Percentiles rank a stretch among this genome's conserved stretches.
phyloP scores from a whole-genome alignment of 1,140 invertebrate genomes.

The Branchinecta lynchi region DNA sequence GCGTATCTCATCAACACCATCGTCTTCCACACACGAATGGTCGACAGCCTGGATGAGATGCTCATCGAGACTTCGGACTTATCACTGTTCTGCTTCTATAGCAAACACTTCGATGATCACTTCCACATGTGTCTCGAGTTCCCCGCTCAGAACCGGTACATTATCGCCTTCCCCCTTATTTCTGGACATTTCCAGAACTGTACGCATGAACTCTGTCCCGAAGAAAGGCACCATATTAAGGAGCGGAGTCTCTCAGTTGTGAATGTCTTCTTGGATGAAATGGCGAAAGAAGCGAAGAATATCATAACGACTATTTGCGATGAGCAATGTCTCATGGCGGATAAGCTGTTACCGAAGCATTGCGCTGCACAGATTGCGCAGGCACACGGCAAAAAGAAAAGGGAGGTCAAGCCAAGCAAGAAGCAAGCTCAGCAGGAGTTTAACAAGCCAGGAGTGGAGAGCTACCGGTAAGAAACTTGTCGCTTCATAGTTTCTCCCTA shows the following conservation, averaged over 20 bases:
- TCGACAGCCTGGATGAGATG: slow-evolving; percentile 95
- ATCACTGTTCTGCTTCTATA: slow-evolving; percentile 93
- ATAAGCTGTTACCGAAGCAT: slow-evolving; percentile 85
- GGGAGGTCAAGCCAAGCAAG: slow-evolving; percentile 57
- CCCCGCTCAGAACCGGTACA: slow-evolving; percentile 91
- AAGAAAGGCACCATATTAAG: slow-evolving; percentile 91
- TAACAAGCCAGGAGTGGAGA: slow-evolving; percentile 79
- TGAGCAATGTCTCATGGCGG: slow-evolving; percentile 84
- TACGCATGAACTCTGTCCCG: slow-evolving; percentile 94
- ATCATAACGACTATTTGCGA: slow-evolving; percentile 97
- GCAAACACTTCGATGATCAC: slow-evolving; percentile 90
- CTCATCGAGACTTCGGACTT: slow-evolving; percentile 91
- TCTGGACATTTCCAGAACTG: slow-evolving; percentile 96
- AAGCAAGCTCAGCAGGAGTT: slow-evolving; percentile 70
- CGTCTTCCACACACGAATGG: slow-evolving; percentile 94
- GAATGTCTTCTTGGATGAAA: slow-evolving; percentile 94
- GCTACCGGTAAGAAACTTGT: slow-evolving; percentile 43
- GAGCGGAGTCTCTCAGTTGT: slow-evolving; percentile 90
- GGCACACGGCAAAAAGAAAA: slow-evolving; percentile 69
- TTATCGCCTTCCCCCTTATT: slow-evolving; percentile 92
- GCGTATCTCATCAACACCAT: slow-evolving; percentile 87
- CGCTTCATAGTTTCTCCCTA: not conserved
- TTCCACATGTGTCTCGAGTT: slow-evolving; percentile 98
- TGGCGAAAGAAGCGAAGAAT: slow-evolving; percentile 97
- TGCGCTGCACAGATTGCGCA: slow-evolving; percentile 76